Evolutionary conservation across 2,888 invertebrate genomes (phyloP).

Genomic region (Candidula unifasciata): DNA sequence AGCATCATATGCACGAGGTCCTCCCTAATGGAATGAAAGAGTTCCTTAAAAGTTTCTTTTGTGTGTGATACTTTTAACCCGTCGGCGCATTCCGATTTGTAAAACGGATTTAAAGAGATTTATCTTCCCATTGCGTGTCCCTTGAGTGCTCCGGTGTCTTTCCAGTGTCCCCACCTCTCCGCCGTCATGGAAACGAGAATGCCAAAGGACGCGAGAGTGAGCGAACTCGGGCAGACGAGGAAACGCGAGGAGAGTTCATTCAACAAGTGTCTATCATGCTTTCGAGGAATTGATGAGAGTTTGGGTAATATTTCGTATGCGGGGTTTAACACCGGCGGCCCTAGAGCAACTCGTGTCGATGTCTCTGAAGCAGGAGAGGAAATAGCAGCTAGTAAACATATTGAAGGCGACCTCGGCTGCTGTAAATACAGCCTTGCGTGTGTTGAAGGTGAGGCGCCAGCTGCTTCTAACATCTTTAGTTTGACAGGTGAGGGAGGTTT

Average conservation of each 20-base stretch:
- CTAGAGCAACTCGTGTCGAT: slow-evolving; percentile 1
- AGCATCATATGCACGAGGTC: too few relatives aligned
- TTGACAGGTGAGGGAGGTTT: not conserved
- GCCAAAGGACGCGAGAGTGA: slow-evolving; percentile 29
- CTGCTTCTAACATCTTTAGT: not conserved
- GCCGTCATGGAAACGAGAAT: slow-evolving; percentile 36
- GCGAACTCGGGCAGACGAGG: not conserved
- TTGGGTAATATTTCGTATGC: slow-evolving; percentile 11
- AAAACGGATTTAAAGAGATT: slow-evolving; percentile 4
- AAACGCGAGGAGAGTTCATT: slow-evolving; percentile 26
- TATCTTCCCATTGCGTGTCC: slow-evolving; percentile 9
- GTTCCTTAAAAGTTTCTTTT: not conserved
- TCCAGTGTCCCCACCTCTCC: not conserved
- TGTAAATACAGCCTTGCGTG: slow-evolving; percentile 14
- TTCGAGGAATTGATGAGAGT: slow-evolving; percentile 25
- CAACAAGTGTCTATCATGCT: slow-evolving; percentile 44
- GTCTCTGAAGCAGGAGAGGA: not conserved
- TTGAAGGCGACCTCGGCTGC: not conserved
- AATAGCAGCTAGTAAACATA: slow-evolving; percentile 27
- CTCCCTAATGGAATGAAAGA: too few relatives aligned
- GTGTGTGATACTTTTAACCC: slow-evolving; percentile 3
- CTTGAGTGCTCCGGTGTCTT: not conserved
- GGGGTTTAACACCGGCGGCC: slow-evolving; percentile 18
- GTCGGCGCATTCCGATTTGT: not conserved
- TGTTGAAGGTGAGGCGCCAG: not conserved